Conservation (phyloP, 1,140 invertebrate genomes). For the Centruroides sculpturatus region DNA sequence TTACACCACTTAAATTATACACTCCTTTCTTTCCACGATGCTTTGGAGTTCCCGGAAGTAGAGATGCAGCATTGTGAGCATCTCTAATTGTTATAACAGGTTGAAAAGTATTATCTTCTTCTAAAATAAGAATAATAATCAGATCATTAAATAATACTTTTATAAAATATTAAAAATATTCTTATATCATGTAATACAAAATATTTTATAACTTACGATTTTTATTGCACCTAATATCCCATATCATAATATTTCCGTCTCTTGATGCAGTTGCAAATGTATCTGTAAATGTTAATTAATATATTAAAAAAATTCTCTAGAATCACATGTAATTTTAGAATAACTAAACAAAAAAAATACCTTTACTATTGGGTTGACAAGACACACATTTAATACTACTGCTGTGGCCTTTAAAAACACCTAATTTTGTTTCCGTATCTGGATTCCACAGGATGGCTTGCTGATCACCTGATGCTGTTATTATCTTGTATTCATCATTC, state of each 20-base stretch:
- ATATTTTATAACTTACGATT: no score
- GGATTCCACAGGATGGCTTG: slow-evolving; percentile 58
- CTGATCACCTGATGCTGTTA: slow-evolving; percentile 74
- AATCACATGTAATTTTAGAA: no score
- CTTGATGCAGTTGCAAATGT: slow-evolving; percentile 71
- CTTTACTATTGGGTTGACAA: slow-evolving; percentile 43
- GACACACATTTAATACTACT: slow-evolving; percentile 62
- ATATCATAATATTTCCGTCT: slow-evolving; percentile 67
- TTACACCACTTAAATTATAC: no score
- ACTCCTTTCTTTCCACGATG: no score
- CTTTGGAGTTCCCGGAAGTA: no score
- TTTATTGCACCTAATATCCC: slow-evolving; percentile 44
- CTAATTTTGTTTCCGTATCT: slow-evolving; percentile 23
- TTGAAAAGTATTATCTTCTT: no score
- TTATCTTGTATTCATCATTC: slow-evolving; percentile 50
- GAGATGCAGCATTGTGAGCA: no score
- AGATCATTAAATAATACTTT: no score
- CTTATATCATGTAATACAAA: no score
- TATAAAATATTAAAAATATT: no score
- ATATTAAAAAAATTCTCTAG: not conserved
- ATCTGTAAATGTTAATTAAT: slow-evolving; percentile 29
- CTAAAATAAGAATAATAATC: no score
- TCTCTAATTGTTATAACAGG: no score
- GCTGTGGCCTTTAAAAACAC: slow-evolving; percentile 52
- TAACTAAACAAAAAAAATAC: slow-evolving; percentile 15